A percentile compares a stretch with the other conserved stretches of the same genome.
phyloP scores from a whole-genome alignment of 2,113 vertebrate genomes.

The Lota lota region DNA sequence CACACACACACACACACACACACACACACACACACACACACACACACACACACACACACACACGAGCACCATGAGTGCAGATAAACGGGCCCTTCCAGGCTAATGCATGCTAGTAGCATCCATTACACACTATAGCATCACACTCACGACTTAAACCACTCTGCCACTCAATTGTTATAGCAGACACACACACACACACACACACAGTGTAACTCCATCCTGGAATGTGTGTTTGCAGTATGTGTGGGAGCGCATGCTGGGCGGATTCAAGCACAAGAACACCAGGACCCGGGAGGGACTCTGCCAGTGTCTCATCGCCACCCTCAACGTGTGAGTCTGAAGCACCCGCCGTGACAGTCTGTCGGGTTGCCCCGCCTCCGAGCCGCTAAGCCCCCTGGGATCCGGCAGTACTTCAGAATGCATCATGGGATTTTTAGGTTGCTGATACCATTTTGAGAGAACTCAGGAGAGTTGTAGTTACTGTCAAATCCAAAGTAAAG shows the following conservation, averaged over 20 bases:
- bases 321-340: conserved; percentile 84
- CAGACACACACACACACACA: too few species aligned
- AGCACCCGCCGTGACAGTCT: too few species aligned
- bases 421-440: too few species aligned
- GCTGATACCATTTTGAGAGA: too few species aligned
- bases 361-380: not conserved
- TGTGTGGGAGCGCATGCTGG: conserved; percentile 93
- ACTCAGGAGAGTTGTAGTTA: too few species aligned
- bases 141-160: not conserved
- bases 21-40: conserved; percentile 3
- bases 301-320: conserved; percentile 92
- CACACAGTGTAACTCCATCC: not conserved
- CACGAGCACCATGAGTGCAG: too few species aligned
- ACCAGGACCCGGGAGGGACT: conserved; percentile 91
- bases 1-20: not conserved
- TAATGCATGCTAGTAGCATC: too few species aligned
- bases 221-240: conserved; percentile 70
- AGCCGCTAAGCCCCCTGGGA: too few species aligned
- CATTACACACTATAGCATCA: too few species aligned
- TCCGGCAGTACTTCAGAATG: too few species aligned
- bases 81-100: too few species aligned
- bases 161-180: not conserved
- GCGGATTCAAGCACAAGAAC: conserved; percentile 98
- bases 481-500: too few species aligned
- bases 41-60: not conserved